Percentiles rank a stretch among this genome's conserved stretches.
Conservation (phyloP, 2,888 invertebrate genomes). For the Tetranychus piercei region DNA sequence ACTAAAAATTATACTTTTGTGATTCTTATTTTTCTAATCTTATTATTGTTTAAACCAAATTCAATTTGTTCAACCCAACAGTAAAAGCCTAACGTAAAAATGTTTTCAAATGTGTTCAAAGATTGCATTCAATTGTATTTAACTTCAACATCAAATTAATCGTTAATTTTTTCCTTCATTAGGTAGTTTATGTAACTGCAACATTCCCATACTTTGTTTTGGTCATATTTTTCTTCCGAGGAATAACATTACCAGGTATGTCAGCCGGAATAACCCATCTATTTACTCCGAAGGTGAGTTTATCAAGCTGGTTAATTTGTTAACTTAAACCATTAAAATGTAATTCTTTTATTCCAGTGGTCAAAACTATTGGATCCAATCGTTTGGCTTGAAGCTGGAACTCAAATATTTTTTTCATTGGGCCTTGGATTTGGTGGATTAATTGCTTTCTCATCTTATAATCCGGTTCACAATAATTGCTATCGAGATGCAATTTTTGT, state of each 20-base stretch:
- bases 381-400: slow-evolving; percentile 92
- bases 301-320: background rate
- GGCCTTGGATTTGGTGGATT: slow-evolving; percentile 87
- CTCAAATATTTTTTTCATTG: slow-evolving; percentile 89
- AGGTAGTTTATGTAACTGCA: slow-evolving; percentile 74
- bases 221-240: slow-evolving; percentile 85
- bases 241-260: slow-evolving; percentile 71
- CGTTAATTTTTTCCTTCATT: slow-evolving; percentile 19
- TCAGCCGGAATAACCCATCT: slow-evolving; percentile 66
- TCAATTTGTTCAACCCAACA: too few species aligned
- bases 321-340: background rate
- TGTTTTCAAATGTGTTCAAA: too few species aligned
- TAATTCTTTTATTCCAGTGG: slow-evolving; percentile 41
- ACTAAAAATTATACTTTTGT: too few species aligned
- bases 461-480: slow-evolving; percentile 88
- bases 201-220: slow-evolving; percentile 89
- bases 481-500: slow-evolving; percentile 81
- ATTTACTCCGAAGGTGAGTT: slow-evolving; percentile 58
- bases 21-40: too few species aligned
- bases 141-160: background rate
- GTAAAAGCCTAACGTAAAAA: too few species aligned
- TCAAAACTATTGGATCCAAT: slow-evolving; percentile 73
- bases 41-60: too few species aligned
- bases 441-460: slow-evolving; percentile 89
- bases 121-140: too few species aligned